Percentiles rank a stretch among this genome's conserved stretches.
phyloP scores from a whole-genome alignment of 2,797 vertebrate species.

The Gephyroberyx darwinii region DNA sequence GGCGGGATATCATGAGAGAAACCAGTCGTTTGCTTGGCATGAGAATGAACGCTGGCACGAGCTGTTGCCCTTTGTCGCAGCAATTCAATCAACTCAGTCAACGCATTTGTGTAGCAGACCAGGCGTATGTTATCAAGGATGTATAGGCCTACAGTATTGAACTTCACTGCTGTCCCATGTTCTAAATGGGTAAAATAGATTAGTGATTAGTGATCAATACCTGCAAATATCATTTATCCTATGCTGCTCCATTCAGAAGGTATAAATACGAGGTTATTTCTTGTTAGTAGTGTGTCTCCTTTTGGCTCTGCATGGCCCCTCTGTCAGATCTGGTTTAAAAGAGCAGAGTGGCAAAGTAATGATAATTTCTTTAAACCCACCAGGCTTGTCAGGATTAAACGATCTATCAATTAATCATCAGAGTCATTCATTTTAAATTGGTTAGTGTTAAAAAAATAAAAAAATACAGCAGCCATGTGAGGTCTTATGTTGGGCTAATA shows the following conservation, averaged over 20 bases:
- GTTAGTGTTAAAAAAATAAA: not conserved
- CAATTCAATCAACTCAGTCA: slow-evolving; percentile 43
- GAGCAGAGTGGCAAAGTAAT: not conserved
- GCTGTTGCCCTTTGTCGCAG: slow-evolving; percentile 62
- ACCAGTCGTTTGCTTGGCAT: slow-evolving; percentile 26
- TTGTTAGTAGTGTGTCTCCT: too few species aligned
- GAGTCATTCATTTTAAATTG: slow-evolving; percentile 10
- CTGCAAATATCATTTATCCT: too few species aligned
- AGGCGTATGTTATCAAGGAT: not conserved
- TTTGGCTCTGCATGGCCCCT: not conserved
- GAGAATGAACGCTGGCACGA: slow-evolving; percentile 39
- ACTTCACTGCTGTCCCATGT: too few species aligned
- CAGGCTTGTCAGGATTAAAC: not conserved
- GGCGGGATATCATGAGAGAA: slow-evolving; percentile 56
- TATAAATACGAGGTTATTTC: too few species aligned
- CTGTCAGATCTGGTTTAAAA: not conserved
- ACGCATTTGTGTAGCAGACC: not conserved
- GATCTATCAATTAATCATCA: slow-evolving; percentile 22
- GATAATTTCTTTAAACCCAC: slow-evolving; percentile 4
- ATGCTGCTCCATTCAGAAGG: too few species aligned
- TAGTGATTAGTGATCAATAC: too few species aligned
- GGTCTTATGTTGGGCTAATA: slow-evolving; percentile 30
- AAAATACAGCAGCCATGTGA: slow-evolving; percentile 11
- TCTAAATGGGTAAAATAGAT: too few species aligned
- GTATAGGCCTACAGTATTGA: not conserved